These are phyloP conservation scores for Drosophila murphyi DNA, from an alignment of 1,140 invertebrate genomes.

Conservation along the genomic window DNA sequence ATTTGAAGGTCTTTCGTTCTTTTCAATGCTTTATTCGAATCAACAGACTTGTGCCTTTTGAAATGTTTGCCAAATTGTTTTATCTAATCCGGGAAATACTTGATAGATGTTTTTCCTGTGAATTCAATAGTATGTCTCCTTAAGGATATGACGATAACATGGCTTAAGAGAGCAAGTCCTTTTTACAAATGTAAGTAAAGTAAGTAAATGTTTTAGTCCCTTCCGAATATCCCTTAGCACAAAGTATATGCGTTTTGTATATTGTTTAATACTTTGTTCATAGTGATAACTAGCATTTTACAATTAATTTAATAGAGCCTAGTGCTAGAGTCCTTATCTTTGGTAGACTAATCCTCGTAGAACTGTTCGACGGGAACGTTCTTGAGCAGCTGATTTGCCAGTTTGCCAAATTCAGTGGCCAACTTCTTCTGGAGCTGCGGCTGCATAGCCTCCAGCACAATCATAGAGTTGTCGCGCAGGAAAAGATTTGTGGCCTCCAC, in stretches of 20 bases:
- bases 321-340: constrained; percentile 25
- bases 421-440: constrained; percentile 88
- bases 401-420: constrained; percentile 87
- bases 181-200: not conserved
- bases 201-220: not conserved
- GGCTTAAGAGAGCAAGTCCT: no score
- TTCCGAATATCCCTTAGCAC: not conserved
- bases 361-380: constrained; percentile 88
- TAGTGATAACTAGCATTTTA: constrained; percentile 50
- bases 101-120: no score
- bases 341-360: constrained; percentile 79
- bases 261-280: constrained; percentile 71
- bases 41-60: no score
- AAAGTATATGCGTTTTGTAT: constrained; percentile 16
- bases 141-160: no score
- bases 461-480: constrained; percentile 88
- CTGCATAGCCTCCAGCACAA: constrained; percentile 89
- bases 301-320: constrained; percentile 62
- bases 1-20: no score
- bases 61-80: no score
- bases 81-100: no score
- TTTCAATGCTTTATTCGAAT: no score
- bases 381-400: constrained; percentile 88
- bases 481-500: constrained; percentile 91
- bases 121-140: no score